These are phyloP conservation scores for Aspidiotus destructor DNA, from an alignment of 2,888 invertebrate species.

Conservation along the genomic window DNA sequence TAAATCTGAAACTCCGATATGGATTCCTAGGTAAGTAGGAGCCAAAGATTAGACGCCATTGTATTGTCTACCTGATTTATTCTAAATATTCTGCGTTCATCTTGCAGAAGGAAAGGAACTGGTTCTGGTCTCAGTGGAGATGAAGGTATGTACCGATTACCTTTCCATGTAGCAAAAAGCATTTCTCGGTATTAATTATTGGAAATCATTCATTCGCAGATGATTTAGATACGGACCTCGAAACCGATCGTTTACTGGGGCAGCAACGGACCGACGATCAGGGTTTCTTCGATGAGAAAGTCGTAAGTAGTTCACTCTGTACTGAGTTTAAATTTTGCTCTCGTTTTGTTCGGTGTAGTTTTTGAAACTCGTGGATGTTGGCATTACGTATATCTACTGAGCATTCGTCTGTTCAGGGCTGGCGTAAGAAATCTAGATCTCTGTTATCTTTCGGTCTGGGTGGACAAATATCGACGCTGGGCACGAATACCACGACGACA, in stretches of 20 bases:
- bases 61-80: neutral
- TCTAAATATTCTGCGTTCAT: slow-evolving; percentile 3
- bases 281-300: slow-evolving; percentile 81
- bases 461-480: slow-evolving; percentile 24
- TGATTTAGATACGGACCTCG: slow-evolving; percentile 92
- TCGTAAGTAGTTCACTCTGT: slow-evolving; percentile 43
- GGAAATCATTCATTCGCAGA: slow-evolving; percentile 38
- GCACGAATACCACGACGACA: slow-evolving; percentile 25
- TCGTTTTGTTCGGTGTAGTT: neutral
- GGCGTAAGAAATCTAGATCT: slow-evolving; percentile 36
- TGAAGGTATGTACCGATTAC: slow-evolving; percentile 37
- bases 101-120: slow-evolving; percentile 45
- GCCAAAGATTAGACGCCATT: neutral
- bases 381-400: neutral
- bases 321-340: neutral
- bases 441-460: slow-evolving; percentile 35
- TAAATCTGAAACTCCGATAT: slow-evolving; percentile 45
- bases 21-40: slow-evolving; percentile 54
- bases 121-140: slow-evolving; percentile 39
- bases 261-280: slow-evolving; percentile 90
- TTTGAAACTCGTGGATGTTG: neutral
- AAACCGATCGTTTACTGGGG: slow-evolving; percentile 90
- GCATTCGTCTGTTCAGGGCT: slow-evolving; percentile 33
- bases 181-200: neutral
- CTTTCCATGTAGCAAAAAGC: neutral